Conservation (phyloP, 2,113 vertebrate genomes). For the Scomber scombrus region DNA sequence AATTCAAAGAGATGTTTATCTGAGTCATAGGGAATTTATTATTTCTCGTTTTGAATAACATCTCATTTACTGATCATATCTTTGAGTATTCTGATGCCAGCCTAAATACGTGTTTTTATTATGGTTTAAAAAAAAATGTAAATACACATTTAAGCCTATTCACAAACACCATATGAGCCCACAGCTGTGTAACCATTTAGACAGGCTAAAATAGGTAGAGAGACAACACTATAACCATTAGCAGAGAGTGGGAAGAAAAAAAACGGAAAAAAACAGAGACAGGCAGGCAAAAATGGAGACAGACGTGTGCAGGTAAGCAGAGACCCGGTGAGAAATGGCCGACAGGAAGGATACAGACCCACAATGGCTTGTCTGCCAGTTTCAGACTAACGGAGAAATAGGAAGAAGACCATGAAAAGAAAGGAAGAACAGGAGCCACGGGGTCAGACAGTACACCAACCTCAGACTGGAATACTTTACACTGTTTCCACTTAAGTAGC, state of each 20-base stretch:
- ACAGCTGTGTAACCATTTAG: not conserved
- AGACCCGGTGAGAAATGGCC: constrained; percentile 7
- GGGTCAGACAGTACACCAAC: constrained; percentile 54
- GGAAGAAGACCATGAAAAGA: constrained; percentile 60
- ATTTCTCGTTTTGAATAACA: too few relatives aligned
- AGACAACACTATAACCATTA: not conserved
- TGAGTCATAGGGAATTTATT: too few relatives aligned
- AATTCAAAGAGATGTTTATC: too few relatives aligned
- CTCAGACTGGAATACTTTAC: constrained; percentile 58
- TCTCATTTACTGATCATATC: too few relatives aligned
- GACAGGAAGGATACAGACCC: constrained; percentile 65
- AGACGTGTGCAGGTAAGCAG: not conserved
- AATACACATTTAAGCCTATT: not conserved
- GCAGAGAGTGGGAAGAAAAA: constrained; percentile 7
- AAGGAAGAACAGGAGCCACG: constrained; percentile 59
- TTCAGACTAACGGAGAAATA: constrained; percentile 31
- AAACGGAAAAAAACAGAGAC: constrained; percentile 18
- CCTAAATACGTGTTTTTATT: too few relatives aligned
- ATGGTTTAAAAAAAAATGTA: not conserved
- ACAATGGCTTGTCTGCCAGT: constrained; percentile 55
- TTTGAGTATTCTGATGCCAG: too few relatives aligned
- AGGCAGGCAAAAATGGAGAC: not conserved
- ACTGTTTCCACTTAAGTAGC: constrained; percentile 56
- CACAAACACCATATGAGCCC: not conserved
- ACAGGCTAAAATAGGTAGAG: not conserved